phyloP scores from a whole-genome alignment of 1,140 invertebrate species.

The Diorhabda carinulata region DNA sequence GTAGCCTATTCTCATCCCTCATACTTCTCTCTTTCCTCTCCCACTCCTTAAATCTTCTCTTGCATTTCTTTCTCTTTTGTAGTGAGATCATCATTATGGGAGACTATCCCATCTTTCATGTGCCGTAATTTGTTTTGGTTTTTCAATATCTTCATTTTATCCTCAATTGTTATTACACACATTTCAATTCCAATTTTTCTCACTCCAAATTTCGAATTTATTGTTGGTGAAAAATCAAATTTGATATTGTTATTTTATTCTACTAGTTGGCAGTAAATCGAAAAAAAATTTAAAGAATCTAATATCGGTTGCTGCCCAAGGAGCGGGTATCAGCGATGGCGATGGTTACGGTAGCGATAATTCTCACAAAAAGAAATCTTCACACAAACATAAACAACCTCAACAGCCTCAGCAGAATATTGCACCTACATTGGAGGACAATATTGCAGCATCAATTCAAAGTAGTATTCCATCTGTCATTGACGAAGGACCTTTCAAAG shows the following conservation, averaged over 20 bases:
- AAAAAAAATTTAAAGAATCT: constrained; percentile 39
- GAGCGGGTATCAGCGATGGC: constrained; percentile 48
- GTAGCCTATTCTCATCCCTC: too few relatives aligned
- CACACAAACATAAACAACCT: constrained; percentile 32
- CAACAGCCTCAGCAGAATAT: constrained; percentile 13
- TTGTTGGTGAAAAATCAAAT: too few relatives aligned
- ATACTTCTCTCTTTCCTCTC: too few relatives aligned
- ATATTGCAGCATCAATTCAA: constrained; percentile 51
- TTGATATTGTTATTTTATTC: not conserved
- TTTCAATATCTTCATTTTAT: too few relatives aligned
- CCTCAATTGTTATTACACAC: too few relatives aligned
- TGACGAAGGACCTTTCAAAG: constrained; percentile 55
- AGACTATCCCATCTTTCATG: too few relatives aligned
- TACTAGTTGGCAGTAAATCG: constrained; percentile 24
- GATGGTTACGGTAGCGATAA: constrained; percentile 34
- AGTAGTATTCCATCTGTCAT: constrained; percentile 47
- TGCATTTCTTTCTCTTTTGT: too few relatives aligned
- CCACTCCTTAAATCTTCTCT: too few relatives aligned
- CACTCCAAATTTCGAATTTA: too few relatives aligned
- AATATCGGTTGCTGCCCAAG: constrained; percentile 51
- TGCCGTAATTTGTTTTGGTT: too few relatives aligned
- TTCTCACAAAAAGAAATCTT: constrained; percentile 25
- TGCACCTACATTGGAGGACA: constrained; percentile 46
- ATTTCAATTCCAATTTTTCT: too few relatives aligned
- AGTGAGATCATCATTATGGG: too few relatives aligned